phyloP scores from a whole-genome alignment of 1,140 invertebrate species.

The Drosophila kanapiae region DNA sequence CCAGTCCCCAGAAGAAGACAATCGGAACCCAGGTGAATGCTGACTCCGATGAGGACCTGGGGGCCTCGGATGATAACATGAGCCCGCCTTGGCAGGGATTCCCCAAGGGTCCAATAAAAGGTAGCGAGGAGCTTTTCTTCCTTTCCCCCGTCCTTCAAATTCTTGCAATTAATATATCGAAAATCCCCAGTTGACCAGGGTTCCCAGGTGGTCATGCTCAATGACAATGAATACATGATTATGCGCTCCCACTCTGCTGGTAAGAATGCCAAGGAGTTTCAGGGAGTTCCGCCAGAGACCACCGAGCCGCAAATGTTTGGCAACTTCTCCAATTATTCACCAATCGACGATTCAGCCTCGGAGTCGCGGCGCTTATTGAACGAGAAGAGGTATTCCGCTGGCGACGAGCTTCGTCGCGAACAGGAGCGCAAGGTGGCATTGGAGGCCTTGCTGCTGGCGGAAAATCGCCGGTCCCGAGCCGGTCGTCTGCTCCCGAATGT shows the following conservation, averaged over 20 bases:
- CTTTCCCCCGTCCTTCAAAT: background rate
- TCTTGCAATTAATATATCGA: background rate
- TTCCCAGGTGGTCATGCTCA: conserved; percentile 13
- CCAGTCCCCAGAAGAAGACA: background rate
- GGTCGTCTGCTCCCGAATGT: rapidly evolving
- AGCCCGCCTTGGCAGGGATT: conserved; percentile 51
- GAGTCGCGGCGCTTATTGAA: too few species aligned
- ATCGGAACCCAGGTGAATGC: background rate
- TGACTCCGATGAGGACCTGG: background rate
- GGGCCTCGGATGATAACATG: background rate
- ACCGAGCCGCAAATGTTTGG: background rate
- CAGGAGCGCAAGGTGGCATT: conserved; percentile 59
- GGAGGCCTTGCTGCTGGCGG: conserved; percentile 51
- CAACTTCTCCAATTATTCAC: background rate
- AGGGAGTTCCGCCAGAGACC: background rate
- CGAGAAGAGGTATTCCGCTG: background rate
- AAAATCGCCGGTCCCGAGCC: conserved; percentile 57
- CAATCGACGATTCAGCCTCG: too few species aligned
- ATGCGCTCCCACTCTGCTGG: background rate
- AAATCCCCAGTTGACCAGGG: background rate
- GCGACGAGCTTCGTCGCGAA: conserved; percentile 34
- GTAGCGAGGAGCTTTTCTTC: background rate
- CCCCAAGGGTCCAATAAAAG: conserved; percentile 15
- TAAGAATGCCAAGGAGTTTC: background rate
- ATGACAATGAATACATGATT: conserved; percentile 9